Evolutionary conservation across 2,888 invertebrate species (phyloP).

Genomic region (Acleris cristana): DNA sequence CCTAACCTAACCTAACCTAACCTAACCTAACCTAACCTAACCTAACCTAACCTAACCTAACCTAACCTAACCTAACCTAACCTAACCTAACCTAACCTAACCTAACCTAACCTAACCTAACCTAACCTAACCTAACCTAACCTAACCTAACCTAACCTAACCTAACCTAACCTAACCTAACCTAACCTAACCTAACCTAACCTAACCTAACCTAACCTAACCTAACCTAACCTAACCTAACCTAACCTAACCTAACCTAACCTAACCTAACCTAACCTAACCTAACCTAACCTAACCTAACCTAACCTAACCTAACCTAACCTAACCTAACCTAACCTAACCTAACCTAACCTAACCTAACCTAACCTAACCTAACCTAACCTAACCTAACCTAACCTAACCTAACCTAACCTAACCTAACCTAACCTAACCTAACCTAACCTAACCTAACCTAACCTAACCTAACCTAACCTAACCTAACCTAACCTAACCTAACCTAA

Average conservation of each 20-base stretch:
- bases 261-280: constrained; percentile 22
- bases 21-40: too few species aligned
- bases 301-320: constrained; percentile 14
- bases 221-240: constrained; percentile 22
- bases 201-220: constrained; percentile 22
- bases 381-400: constrained; percentile 9
- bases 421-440: constrained; percentile 14
- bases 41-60: too few species aligned
- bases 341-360: constrained; percentile 9
- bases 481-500: constrained; percentile 32
- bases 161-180: constrained; percentile 22
- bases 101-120: constrained; percentile 22
- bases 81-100: constrained; percentile 26
- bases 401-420: constrained; percentile 9
- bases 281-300: constrained; percentile 22
- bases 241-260: constrained; percentile 22
- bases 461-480: constrained; percentile 32
- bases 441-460: constrained; percentile 16
- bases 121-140: constrained; percentile 22
- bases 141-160: constrained; percentile 22
- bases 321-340: constrained; percentile 11
- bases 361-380: constrained; percentile 9
- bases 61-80: too few species aligned
- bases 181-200: constrained; percentile 22
- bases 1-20: too few species aligned